Conservation (phyloP, 2,797 vertebrate genomes). For the Acanthopagrus latus region DNA sequence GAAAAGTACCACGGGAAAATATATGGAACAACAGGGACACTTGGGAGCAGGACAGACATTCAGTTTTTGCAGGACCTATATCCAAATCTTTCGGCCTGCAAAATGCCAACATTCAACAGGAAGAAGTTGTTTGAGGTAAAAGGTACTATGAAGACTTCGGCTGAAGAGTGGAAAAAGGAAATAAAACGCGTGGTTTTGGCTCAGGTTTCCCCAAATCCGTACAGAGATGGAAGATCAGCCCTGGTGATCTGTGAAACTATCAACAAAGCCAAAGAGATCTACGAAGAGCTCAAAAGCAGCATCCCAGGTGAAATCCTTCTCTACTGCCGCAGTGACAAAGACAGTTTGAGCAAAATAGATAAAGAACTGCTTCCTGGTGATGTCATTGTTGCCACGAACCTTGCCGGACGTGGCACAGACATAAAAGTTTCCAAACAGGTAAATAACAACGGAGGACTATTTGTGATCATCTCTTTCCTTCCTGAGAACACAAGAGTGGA, state of each 20-base stretch:
- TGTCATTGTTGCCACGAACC: slow-evolving; percentile 74
- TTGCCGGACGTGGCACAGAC: slow-evolving; percentile 58
- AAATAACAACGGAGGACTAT: slow-evolving; percentile 65
- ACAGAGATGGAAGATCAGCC: slow-evolving; percentile 35
- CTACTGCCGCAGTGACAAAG: slow-evolving; percentile 38
- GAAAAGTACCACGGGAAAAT: slow-evolving; percentile 63
- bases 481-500: slow-evolving; percentile 65
- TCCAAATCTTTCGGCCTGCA: slow-evolving; percentile 26
- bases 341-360: slow-evolving; percentile 40
- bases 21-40: slow-evolving; percentile 65
- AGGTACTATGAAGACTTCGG: slow-evolving; percentile 23
- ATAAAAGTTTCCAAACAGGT: slow-evolving; percentile 70
- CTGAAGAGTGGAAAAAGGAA: slow-evolving; percentile 53
- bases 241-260: slow-evolving; percentile 58
- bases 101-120: slow-evolving; percentile 66
- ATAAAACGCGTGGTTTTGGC: slow-evolving; percentile 30
- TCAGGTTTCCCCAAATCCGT: slow-evolving; percentile 36
- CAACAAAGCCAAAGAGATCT: slow-evolving; percentile 43
- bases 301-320: slow-evolving; percentile 34
- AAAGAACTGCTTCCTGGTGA: slow-evolving; percentile 45
- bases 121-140: slow-evolving; percentile 66
- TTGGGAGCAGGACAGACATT: slow-evolving; percentile 41
- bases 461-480: slow-evolving; percentile 65
- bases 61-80: slow-evolving; percentile 40
- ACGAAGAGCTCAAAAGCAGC: slow-evolving; percentile 31